These are phyloP conservation scores for Talpa occidentalis DNA, from an alignment of 2,113 vertebrate species.

Conservation along the genomic window DNA sequence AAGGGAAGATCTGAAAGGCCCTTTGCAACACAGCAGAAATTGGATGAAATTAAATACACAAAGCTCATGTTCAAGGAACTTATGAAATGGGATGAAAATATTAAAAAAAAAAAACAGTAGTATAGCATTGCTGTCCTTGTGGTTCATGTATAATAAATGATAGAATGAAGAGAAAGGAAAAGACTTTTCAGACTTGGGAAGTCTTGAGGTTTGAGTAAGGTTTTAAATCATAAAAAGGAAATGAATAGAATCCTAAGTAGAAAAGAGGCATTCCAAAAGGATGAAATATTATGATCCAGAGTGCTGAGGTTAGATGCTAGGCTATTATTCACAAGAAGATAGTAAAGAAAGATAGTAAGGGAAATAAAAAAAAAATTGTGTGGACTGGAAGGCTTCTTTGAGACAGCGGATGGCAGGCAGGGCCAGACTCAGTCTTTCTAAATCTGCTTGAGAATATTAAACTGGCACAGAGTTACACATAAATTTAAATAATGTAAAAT, in stretches of 20 bases:
- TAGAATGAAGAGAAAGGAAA: background rate
- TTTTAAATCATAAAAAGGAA: slow-evolving; percentile 37
- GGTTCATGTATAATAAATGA: background rate
- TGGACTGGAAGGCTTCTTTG: background rate
- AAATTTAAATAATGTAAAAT: slow-evolving; percentile 16
- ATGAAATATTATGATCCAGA: background rate
- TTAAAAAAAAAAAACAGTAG: background rate
- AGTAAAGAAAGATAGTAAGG: background rate
- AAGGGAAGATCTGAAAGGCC: background rate
- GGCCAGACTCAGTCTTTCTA: background rate
- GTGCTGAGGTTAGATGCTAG: background rate
- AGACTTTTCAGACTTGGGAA: background rate
- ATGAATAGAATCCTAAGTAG: background rate
- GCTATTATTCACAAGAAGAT: background rate
- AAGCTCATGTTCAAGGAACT: background rate
- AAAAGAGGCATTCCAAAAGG: background rate
- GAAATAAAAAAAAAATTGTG: background rate
- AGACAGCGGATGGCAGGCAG: background rate
- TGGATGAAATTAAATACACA: background rate
- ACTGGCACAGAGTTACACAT: background rate
- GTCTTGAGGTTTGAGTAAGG: background rate
- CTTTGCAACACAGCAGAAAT: background rate
- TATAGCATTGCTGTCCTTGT: background rate
- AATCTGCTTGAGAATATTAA: slow-evolving; percentile 16
- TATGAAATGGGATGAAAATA: background rate